Evolutionary conservation across 2,888 invertebrate species (phyloP).

Genomic region (Scrobipalpa atriplicella): DNA sequence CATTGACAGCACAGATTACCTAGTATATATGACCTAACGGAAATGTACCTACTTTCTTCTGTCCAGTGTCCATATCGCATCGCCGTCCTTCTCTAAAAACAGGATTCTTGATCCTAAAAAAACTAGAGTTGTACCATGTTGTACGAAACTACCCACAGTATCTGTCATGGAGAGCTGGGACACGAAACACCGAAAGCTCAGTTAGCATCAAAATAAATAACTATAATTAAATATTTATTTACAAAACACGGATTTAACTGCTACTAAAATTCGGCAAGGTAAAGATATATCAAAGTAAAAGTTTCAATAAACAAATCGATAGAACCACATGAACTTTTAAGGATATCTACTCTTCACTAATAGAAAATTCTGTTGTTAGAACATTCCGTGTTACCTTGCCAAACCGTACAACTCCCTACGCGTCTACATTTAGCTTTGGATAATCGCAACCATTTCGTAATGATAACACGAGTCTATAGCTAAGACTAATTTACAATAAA

Average conservation of each 20-base stretch:
- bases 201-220: slow-evolving; percentile 74
- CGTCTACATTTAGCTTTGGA: slow-evolving; percentile 76
- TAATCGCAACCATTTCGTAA: slow-evolving; percentile 71
- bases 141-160: slow-evolving; percentile 49
- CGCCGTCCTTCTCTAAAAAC: not conserved
- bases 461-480: slow-evolving; percentile 65
- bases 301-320: not conserved
- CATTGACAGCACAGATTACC: too few species aligned
- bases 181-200: slow-evolving; percentile 66
- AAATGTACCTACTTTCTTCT: too few species aligned
- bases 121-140: slow-evolving; percentile 33
- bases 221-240: slow-evolving; percentile 72
- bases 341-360: not conserved
- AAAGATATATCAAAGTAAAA: slow-evolving; percentile 10
- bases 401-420: slow-evolving; percentile 60
- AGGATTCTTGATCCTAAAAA: slow-evolving; percentile 39
- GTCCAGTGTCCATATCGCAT: not conserved
- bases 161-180: slow-evolving; percentile 71
- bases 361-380: not conserved
- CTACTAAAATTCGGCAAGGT: slow-evolving; percentile 41
- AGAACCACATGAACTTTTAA: not conserved
- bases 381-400: slow-evolving; percentile 27
- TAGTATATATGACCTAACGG: too few species aligned
- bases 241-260: slow-evolving; percentile 62
- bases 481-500: slow-evolving; percentile 80